Conservation (phyloP, 2,113 vertebrate species). For the Formicarius rufipectus region DNA sequence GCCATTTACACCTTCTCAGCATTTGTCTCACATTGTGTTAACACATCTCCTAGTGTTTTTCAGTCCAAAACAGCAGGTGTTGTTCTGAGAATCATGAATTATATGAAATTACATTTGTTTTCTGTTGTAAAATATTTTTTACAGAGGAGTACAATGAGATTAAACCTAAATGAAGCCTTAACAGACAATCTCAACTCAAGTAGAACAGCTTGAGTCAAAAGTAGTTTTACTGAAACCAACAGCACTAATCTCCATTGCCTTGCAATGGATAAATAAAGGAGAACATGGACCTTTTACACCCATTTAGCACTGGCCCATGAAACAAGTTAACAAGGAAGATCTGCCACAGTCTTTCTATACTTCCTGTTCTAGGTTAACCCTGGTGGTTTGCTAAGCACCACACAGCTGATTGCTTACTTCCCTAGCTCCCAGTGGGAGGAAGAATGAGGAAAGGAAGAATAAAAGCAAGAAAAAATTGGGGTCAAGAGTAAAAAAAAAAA, state of each 20-base stretch:
- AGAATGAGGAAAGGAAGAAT: not conserved
- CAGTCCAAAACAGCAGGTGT: not conserved
- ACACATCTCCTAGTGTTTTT: not conserved
- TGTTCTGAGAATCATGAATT: slow-evolving; percentile 17
- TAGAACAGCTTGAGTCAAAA: not conserved
- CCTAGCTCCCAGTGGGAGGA: not conserved
- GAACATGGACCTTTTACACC: not conserved
- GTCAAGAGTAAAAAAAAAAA: not conserved
- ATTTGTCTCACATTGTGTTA: not conserved
- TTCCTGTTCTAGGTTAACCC: not conserved
- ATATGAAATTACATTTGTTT: not conserved
- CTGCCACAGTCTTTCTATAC: not conserved
- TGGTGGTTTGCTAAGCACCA: not conserved
- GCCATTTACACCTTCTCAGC: not conserved
- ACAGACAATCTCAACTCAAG: not conserved
- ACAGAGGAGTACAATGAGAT: not conserved
- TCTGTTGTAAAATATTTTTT: slow-evolving; percentile 3
- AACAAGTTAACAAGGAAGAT: not conserved
- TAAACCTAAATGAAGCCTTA: not conserved
- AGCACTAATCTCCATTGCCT: not conserved
- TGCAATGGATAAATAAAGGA: not conserved
- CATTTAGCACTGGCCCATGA: not conserved
- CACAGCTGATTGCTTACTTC: not conserved
- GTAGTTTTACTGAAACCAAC: not conserved
- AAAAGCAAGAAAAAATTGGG: not conserved